These are phyloP conservation scores for Pelecanus crispus DNA, from an alignment of 2,113 vertebrate species.

Conservation along the genomic window DNA sequence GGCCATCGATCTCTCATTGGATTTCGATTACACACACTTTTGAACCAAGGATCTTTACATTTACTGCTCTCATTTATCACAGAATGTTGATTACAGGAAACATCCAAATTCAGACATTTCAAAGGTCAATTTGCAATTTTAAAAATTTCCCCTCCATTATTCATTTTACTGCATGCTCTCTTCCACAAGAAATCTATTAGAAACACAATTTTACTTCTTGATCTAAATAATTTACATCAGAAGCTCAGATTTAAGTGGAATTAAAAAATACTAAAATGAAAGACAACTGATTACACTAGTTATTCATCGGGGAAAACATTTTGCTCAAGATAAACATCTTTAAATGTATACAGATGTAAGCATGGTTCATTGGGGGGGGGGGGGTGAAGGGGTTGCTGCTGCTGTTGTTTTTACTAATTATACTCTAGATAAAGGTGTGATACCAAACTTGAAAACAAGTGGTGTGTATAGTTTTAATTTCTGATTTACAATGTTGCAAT, in stretches of 20 bases:
- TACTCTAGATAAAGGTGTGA: not conserved
- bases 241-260: not conserved
- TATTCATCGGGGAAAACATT: not conserved
- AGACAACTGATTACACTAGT: not conserved
- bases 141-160: conserved; percentile 15
- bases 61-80: conserved; percentile 40
- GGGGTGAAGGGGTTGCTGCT: not conserved
- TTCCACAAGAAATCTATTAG: not conserved
- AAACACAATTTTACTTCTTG: not conserved
- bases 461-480: not conserved
- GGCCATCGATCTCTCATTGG: conserved; percentile 44
- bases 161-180: conserved; percentile 6
- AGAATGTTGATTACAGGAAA: conserved; percentile 27
- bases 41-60: conserved; percentile 23
- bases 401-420: not conserved
- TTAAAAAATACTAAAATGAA: not conserved
- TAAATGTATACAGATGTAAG: not conserved
- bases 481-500: not conserved
- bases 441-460: not conserved
- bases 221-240: not conserved
- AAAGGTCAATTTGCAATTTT: conserved; percentile 48
- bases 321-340: not conserved
- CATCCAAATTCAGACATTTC: conserved; percentile 51
- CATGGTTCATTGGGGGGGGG: not conserved
- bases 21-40: conserved; percentile 36